Evolutionary conservation across 2,888 invertebrate species (phyloP).

Genomic region (Hirtodrosophila histrioides): DNA sequence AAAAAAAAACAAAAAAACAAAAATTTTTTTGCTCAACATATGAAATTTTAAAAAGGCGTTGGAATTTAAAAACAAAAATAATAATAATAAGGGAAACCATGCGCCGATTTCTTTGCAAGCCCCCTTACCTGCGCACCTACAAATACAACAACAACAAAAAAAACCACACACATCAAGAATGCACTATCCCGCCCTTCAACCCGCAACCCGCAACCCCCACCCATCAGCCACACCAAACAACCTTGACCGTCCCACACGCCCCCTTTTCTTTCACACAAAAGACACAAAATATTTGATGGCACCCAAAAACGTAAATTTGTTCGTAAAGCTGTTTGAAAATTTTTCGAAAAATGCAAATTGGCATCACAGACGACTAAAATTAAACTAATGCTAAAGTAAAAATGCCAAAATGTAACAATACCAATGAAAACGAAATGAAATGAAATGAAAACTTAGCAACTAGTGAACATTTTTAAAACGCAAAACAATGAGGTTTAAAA

Average conservation of each 20-base stretch:
- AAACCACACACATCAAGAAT: constrained; percentile 20
- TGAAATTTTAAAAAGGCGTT: constrained; percentile 23
- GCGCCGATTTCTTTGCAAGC: constrained; percentile 18
- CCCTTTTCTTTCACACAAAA: constrained; percentile 4
- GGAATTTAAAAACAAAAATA: not conserved
- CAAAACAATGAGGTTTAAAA: constrained; percentile 47
- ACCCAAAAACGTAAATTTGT: constrained; percentile 55
- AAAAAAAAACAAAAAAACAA: constrained; percentile 3
- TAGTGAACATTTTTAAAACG: constrained; percentile 59
- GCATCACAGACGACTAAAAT: constrained; percentile 53
- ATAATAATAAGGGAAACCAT: constrained; percentile 11
- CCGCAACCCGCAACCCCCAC: too few relatives aligned
- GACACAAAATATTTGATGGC: constrained; percentile 54
- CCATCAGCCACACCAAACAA: not conserved
- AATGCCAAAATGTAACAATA: constrained; percentile 29
- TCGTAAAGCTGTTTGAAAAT: constrained; percentile 61
- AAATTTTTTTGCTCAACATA: constrained; percentile 44
- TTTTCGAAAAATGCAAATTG: constrained; percentile 62
- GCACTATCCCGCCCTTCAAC: constrained; percentile 2
- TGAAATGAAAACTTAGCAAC: constrained; percentile 44
- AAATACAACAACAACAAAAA: constrained; percentile 2
- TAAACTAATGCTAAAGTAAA: constrained; percentile 44
- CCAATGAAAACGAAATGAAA: constrained; percentile 8
- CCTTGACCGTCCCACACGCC: constrained; percentile 9
- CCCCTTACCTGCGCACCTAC: constrained; percentile 5